Percentiles rank a stretch among this genome's conserved stretches.
phyloP scores from a whole-genome alignment of 1,140 invertebrate genomes.

The Drosophila subpulchrella region DNA sequence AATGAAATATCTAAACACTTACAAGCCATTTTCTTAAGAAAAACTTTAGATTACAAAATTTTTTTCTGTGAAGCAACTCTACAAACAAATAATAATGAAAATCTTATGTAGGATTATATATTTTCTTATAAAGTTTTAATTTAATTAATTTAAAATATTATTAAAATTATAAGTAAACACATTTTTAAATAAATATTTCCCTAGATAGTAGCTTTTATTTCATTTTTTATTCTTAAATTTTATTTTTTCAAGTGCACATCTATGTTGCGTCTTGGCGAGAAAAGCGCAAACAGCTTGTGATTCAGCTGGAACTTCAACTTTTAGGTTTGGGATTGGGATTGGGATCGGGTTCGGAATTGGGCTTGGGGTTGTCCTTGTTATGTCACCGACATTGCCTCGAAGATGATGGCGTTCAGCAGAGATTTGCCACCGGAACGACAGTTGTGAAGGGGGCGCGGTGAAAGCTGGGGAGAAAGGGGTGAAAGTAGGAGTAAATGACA shows the following conservation, averaged over 20 bases:
- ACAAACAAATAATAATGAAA: no score
- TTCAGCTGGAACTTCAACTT: constrained; percentile 26
- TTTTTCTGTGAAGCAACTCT: no score
- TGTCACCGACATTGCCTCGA: constrained; percentile 75
- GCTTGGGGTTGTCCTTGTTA: constrained; percentile 59
- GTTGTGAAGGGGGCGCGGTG: not conserved
- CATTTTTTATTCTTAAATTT: no score
- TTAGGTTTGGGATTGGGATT: constrained; percentile 7
- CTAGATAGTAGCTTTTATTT: no score
- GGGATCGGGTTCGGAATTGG: constrained; percentile 15
- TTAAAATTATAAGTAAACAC: no score
- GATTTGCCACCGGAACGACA: constrained; percentile 55
- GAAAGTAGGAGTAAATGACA: constrained; percentile 52
- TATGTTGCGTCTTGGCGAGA: constrained; percentile 24
- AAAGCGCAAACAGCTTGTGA: constrained; percentile 74
- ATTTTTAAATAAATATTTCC: no score
- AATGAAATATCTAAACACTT: no score
- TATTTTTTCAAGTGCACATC: constrained; percentile 16
- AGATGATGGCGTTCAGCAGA: constrained; percentile 75
- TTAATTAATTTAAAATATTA: no score
- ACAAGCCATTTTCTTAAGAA: no score
- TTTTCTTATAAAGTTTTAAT: no score
- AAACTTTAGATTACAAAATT: no score
- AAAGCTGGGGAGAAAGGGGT: constrained; percentile 1
- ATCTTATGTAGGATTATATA: no score